These are phyloP conservation scores for Leptonema lineaticorne DNA, from an alignment of 1,140 invertebrate genomes.

Conservation along the genomic window DNA sequence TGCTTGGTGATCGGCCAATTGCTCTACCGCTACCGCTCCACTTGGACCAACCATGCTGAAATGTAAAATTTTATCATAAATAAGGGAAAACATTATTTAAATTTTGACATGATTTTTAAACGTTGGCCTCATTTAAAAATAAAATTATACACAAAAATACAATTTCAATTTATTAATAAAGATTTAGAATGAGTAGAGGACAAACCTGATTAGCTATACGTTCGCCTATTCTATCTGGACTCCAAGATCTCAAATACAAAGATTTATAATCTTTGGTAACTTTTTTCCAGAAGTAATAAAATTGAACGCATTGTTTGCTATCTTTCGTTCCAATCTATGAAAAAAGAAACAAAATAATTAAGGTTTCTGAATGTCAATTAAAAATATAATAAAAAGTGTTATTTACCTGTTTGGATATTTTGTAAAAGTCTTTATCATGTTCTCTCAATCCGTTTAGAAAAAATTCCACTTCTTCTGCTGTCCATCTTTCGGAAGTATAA, in stretches of 20 bases:
- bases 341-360: neutral
- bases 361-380: neutral
- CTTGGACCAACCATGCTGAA: slow-evolving; percentile 37
- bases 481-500: slow-evolving; percentile 82
- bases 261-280: slow-evolving; percentile 78
- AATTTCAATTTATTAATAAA: neutral
- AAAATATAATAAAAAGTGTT: neutral
- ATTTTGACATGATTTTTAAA: too few species aligned
- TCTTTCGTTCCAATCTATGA: slow-evolving; percentile 80
- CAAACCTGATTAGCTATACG: slow-evolving; percentile 25
- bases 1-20: slow-evolving; percentile 42
- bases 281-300: slow-evolving; percentile 99
- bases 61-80: too few species aligned
- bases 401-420: slow-evolving; percentile 81
- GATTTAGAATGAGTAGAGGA: neutral
- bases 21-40: slow-evolving; percentile 39
- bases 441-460: slow-evolving; percentile 87
- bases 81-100: neutral
- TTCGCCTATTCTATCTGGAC: slow-evolving; percentile 35
- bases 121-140: neutral
- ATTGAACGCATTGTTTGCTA: slow-evolving; percentile 92
- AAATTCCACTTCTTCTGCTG: slow-evolving; percentile 78
- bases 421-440: slow-evolving; percentile 92
- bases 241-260: slow-evolving; percentile 40
- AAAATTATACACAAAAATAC: neutral